These are phyloP conservation scores for Argyrosomus japonicus DNA, from an alignment of 2,113 vertebrate species.

Conservation along the genomic window DNA sequence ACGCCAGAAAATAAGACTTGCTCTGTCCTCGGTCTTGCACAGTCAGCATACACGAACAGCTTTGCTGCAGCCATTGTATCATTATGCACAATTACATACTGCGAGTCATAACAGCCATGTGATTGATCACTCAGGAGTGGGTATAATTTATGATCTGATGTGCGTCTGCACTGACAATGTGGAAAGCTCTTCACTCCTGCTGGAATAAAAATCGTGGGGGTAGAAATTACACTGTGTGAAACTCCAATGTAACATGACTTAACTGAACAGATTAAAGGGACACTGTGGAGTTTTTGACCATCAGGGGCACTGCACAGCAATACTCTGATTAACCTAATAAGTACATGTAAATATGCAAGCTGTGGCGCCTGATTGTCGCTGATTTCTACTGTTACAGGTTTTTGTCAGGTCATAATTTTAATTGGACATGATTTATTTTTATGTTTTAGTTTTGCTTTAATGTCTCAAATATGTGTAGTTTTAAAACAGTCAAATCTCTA, in stretches of 20 bases:
- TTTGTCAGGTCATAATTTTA: background rate
- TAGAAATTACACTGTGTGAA: background rate
- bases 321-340: background rate
- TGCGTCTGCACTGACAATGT: conserved; percentile 17
- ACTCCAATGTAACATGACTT: background rate
- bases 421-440: background rate
- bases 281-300: background rate
- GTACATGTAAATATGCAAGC: background rate
- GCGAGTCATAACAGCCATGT: conserved; percentile 49
- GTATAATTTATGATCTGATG: conserved; percentile 32
- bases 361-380: background rate
- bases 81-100: conserved; percentile 55
- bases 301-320: background rate
- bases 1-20: conserved; percentile 11
- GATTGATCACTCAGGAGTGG: conserved; percentile 53
- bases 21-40: conserved; percentile 29
- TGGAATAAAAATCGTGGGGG: conserved; percentile 14
- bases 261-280: conserved; percentile 8
- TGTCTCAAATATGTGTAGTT: background rate
- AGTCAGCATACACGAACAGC: conserved; percentile 61
- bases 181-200: conserved; percentile 27
- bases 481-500: background rate
- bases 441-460: background rate
- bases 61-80: conserved; percentile 60
- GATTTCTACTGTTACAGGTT: background rate